These are phyloP conservation scores for Drosophila eugracilis DNA, from an alignment of 1,140 invertebrate species.

Conservation along the genomic window DNA sequence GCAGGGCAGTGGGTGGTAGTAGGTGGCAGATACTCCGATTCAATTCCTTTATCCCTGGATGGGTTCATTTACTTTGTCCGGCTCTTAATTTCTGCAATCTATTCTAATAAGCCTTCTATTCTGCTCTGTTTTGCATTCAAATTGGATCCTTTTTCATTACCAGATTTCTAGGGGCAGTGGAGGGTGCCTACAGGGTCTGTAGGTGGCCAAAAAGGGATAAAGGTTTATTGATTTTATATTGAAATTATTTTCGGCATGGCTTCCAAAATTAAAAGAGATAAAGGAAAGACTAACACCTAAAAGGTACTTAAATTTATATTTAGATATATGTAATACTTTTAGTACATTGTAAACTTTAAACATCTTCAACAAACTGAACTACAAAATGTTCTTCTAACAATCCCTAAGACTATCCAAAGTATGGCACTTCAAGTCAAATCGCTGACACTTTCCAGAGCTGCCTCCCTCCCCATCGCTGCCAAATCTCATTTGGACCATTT, in stretches of 20 bases:
- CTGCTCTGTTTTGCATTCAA: constrained; percentile 53
- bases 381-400: neutral
- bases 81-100: constrained; percentile 72
- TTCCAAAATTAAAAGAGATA: too few relatives aligned
- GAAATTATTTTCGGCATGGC: neutral
- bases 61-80: constrained; percentile 54
- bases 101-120: constrained; percentile 74
- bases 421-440: constrained; percentile 4
- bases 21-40: constrained; percentile 12
- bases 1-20: neutral
- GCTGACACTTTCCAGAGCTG: constrained; percentile 12
- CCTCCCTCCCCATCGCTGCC: neutral
- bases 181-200: neutral
- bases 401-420: neutral
- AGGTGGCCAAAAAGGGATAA: neutral
- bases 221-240: constrained; percentile 16
- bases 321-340: too few relatives aligned
- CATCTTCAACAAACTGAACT: neutral
- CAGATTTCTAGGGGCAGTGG: neutral
- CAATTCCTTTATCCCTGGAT: constrained; percentile 7
- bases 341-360: neutral
- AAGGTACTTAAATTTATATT: too few relatives aligned
- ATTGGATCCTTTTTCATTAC: constrained; percentile 58
- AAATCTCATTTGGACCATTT: constrained; percentile 76
- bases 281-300: too few relatives aligned